Base-by-base conservation (phyloP, 1,140 invertebrate species). In the Tetraneura akinire region DNA sequence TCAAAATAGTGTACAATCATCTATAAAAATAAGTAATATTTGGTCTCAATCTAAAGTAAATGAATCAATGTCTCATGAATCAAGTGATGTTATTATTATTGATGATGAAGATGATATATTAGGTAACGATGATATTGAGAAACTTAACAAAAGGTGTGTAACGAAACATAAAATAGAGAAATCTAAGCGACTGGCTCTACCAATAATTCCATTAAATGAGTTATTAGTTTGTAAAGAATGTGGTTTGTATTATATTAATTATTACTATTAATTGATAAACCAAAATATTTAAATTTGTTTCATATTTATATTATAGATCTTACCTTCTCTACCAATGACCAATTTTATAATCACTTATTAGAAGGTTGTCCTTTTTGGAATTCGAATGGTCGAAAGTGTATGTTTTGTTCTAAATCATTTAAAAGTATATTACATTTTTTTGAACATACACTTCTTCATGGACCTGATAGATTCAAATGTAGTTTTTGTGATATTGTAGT, bases 391-490 rank as follows among this genome's bases (percentile, higher is more conserved):
- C 9, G 26, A 1, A 45, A 62, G 26, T 78, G 74, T 78, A 1
- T 10, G 18, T 29, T 23, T 45, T 78, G 74, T 78, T 10, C 5
- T 9, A 78, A 60, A 78, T 16, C n/a, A 26, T 78, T 78, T 23
- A 78, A 60, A 62, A 78, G n/a, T 62, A 0, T 8, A 23, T 13
- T 57, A 4, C 23, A 60, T 45, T 16, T 78, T 3, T 29, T 14
- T 47, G 74, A 78, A 62, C 74, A 78, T 29, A 3, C 60, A 18
- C 45, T 45, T 47, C 53, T 60, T 42, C 74, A 78, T 47, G 74
- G 74, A 16, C 74, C 74, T 42, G 37, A 78, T 47, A 55, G 74
- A 45, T 78, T 78, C 13, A 78, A 18, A n/a, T 78, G 74, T 9
- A 62, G 1, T 13, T 42, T 45, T 16, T 78, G 74, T 21, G 26